Evolutionary conservation across 2,113 vertebrate genomes (phyloP).

Genomic region (Scomber japonicus): DNA sequence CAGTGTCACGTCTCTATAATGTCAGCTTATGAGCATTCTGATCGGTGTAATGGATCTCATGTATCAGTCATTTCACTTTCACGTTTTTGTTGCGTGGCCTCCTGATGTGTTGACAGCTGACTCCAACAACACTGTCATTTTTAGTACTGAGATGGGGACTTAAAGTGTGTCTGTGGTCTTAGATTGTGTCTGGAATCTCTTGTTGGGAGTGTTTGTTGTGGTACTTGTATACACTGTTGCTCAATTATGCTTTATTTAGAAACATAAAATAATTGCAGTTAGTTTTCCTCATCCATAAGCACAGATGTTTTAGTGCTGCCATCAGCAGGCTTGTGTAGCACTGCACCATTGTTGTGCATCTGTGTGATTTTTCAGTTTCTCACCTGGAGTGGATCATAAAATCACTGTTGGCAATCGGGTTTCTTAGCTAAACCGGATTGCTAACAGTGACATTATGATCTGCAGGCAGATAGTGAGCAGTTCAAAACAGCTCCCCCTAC

Average conservation of each 20-base stretch:
- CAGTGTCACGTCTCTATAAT: background rate
- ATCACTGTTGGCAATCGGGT: no score
- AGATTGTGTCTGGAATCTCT: background rate
- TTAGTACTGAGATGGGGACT: background rate
- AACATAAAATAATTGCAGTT: background rate
- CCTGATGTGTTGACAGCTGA: constrained; percentile 36
- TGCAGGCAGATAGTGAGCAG: constrained; percentile 24
- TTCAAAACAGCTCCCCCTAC: constrained; percentile 22
- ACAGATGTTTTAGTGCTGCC: constrained; percentile 5
- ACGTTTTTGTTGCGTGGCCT: background rate
- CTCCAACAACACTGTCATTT: background rate
- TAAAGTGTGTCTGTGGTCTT: background rate
- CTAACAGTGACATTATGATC: constrained; percentile 38
- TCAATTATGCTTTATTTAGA: background rate
- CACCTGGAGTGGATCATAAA: background rate
- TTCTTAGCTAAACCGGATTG: background rate
- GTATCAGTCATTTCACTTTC: constrained; percentile 39
- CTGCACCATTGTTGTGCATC: constrained; percentile 18
- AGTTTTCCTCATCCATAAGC: background rate
- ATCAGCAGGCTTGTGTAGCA: constrained; percentile 34
- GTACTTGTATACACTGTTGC: background rate
- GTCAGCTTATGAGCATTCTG: background rate
- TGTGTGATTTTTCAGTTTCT: background rate
- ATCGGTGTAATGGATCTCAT: background rate
- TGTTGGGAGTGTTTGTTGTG: background rate